Conservation (phyloP, 92 coral and sea anemone species). For the Pocillopora grandis region DNA sequence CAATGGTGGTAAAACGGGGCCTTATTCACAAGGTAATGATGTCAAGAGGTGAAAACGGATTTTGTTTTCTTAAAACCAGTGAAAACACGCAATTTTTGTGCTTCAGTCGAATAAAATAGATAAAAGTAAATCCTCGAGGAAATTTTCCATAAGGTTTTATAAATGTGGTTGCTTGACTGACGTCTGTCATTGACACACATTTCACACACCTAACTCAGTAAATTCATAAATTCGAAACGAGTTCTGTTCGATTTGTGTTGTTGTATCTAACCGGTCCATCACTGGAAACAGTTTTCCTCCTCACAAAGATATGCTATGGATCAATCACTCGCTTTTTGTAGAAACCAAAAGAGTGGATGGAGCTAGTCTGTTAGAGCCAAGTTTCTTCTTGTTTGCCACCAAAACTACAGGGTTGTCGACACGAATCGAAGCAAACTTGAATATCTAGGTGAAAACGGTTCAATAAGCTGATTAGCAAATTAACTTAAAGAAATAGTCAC, state of each 20-base stretch:
- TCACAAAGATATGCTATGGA: neutral
- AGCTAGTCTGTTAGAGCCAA: conserved; percentile 80
- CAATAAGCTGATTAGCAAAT: too few species aligned
- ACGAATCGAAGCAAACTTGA: conserved; percentile 82
- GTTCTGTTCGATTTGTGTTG: neutral
- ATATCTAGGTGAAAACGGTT: conserved; percentile 48
- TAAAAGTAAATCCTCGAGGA: too few species aligned
- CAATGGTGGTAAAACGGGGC: too few species aligned
- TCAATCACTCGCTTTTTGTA: conserved; percentile 80
- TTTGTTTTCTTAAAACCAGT: too few species aligned
- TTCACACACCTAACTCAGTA: neutral
- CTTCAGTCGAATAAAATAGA: too few species aligned
- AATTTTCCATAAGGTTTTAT: too few species aligned
- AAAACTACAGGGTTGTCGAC: conserved; percentile 93
- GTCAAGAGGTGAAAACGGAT: too few species aligned
- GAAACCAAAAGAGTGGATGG: conserved; percentile 88
- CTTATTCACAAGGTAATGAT: too few species aligned
- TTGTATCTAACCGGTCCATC: neutral
- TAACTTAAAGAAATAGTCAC: neutral
- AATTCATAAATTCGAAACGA: too few species aligned
- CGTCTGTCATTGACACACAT: too few species aligned
- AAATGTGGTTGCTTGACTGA: too few species aligned
- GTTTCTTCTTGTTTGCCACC: conserved; percentile 96
- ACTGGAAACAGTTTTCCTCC: neutral
- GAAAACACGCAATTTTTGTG: too few species aligned